Base-by-base conservation (phyloP, 2,797 vertebrate genomes). In the Botia kubotai region DNA sequence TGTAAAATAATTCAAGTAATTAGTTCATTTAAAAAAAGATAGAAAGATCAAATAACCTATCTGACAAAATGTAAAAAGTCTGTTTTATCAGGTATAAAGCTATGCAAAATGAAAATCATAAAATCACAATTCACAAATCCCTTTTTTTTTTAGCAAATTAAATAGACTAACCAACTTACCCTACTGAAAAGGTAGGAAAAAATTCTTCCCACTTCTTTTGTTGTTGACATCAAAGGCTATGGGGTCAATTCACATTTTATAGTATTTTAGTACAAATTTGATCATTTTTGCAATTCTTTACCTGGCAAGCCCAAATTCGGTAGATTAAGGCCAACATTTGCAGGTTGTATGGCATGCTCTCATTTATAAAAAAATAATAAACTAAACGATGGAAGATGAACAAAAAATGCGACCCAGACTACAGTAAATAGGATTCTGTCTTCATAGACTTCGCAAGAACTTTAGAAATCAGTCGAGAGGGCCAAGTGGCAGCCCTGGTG, bases 381-480 rank as follows among this genome's bases (percentile, higher is more conserved):
- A 46, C 43, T 11, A 11, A 46, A 46, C 10, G 1, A 46, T 33
- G 33, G 1, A 43, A 46, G 43, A 10, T 11, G 10, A 2, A 46
- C 8, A 10, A 46, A 46, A 26, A 46, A 46, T 46, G 43, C 2
- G 7, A 39, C 36, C 6, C 36, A 10, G 43, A 57, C n/a, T 57
- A 1, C 2, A 33, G 52, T 7, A 52, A 50, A 23, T 13, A 12
- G 11, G 29, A 57, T 26, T 46, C 3, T 4, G 0, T 21, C 55
- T 58, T 58, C 6, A 43, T 6, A 43, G 39, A 43, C 39, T 43
- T 46, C 43, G 8, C 43, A 46, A 46, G 7, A 46, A 46, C 36
- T 39, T 39, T 8, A 39, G 0, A 79, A 50, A 57, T 78, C 53
- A 46, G 76, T 57, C 50, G 26, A 43, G 48, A 46, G 39, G 53